A percentile compares a stretch with the other conserved stretches of the same genome.
Conservation (phyloP, 2,888 invertebrate species). For the Drosophila formosana region DNA sequence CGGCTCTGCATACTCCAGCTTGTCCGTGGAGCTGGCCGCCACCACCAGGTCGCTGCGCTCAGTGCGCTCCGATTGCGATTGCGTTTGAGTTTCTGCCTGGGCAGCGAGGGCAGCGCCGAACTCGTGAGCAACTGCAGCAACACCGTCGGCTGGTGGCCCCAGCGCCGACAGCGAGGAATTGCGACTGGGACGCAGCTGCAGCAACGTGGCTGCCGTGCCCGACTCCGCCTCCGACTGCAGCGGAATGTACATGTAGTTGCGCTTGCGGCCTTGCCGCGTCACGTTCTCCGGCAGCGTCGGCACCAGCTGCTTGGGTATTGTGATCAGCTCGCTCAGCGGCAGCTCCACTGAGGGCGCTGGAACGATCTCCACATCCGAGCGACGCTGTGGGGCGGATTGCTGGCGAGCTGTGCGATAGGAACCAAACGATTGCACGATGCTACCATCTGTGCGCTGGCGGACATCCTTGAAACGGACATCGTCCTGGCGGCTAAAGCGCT, state of each 20-base stretch:
- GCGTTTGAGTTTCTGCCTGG: conserved; percentile 15
- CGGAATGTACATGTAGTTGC: conserved; percentile 84
- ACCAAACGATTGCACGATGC: conserved; percentile 82
- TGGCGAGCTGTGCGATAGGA: conserved; percentile 78
- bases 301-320: conserved; percentile 81
- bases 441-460: conserved; percentile 81
- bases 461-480: conserved; percentile 82
- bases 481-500: conserved; percentile 83
- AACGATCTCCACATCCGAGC: conserved; percentile 79
- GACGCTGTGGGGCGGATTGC: conserved; percentile 68
- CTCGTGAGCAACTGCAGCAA: conserved; percentile 73
- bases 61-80: conserved; percentile 65
- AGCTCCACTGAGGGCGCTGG: conserved; percentile 77
- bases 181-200: conserved; percentile 74
- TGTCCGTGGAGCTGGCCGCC: conserved; percentile 59
- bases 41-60: conserved; percentile 76
- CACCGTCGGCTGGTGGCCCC: conserved; percentile 79
- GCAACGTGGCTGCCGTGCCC: conserved; percentile 45
- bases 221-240: conserved; percentile 63
- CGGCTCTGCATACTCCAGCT: conserved; percentile 72
- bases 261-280: conserved; percentile 69
- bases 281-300: conserved; percentile 74
- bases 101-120: conserved; percentile 70
- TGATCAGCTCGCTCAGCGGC: conserved; percentile 74
- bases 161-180: conserved; percentile 77